Percentiles rank a stretch among this genome's conserved stretches.
Evolutionary conservation across 2,888 invertebrate genomes (phyloP).

Genomic region (Pogonocherus hispidulus): DNA sequence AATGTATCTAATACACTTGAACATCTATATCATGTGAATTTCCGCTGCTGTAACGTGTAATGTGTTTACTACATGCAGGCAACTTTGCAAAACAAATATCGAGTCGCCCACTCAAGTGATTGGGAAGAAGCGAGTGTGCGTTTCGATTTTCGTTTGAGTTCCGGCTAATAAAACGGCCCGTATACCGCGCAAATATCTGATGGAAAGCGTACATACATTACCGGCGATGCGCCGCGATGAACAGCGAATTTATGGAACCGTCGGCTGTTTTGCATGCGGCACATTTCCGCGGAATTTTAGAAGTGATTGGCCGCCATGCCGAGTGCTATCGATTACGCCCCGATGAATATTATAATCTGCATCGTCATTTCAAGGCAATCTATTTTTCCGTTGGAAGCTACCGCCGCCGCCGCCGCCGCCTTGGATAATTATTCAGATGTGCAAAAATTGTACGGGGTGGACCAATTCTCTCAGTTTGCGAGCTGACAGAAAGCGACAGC

Average conservation of each 20-base stretch:
- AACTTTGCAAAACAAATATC: too few relatives aligned
- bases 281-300: slow-evolving; percentile 15
- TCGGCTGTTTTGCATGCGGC: slow-evolving; percentile 3
- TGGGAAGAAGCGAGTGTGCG: too few relatives aligned
- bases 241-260: background rate
- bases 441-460: slow-evolving; percentile 23
- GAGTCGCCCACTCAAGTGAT: too few relatives aligned
- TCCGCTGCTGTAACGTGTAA: too few relatives aligned
- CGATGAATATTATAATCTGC: slow-evolving; percentile 32
- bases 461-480: too few relatives aligned
- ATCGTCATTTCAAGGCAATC: slow-evolving; percentile 36
- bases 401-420: too few relatives aligned
- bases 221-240: background rate
- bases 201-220: slow-evolving; percentile 6
- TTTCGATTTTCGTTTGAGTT: too few relatives aligned
- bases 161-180: too few relatives aligned
- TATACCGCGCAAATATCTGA: background rate
- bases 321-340: slow-evolving; percentile 25
- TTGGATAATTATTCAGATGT: slow-evolving; percentile 29
- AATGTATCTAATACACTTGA: too few relatives aligned
- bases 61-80: too few relatives aligned
- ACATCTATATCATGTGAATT: too few relatives aligned
- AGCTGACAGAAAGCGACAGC: too few relatives aligned
- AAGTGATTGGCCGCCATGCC: slow-evolving; percentile 25
- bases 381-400: slow-evolving; percentile 30